phyloP scores from a whole-genome alignment of 1,140 invertebrate species.

The Carposina sasakii region DNA sequence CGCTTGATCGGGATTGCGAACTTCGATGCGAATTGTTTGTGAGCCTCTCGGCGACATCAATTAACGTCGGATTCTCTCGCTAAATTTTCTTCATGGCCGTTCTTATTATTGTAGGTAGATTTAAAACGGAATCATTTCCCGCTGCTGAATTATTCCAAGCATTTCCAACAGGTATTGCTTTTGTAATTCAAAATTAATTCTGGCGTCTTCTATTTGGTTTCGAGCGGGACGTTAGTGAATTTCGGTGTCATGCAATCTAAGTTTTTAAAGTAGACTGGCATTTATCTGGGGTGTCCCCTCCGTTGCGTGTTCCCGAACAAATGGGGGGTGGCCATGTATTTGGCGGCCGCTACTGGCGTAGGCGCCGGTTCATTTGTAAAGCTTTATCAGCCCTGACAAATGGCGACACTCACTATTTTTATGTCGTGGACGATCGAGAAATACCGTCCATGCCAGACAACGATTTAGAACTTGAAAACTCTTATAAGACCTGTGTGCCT shows the following conservation, averaged over 20 bases:
- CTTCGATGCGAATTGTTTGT: conserved; percentile 71
- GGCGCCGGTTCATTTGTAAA: conserved; percentile 56
- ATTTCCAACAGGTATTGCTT: conserved; percentile 24
- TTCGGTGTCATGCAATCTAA: conserved; percentile 29
- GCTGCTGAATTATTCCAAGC: conserved; percentile 22
- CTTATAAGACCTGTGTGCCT: no score
- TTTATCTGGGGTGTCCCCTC: conserved; percentile 45
- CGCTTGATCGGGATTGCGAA: conserved; percentile 69
- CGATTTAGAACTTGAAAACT: no score
- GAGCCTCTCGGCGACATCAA: conserved; percentile 70
- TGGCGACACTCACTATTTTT: conserved; percentile 55
- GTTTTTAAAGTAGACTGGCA: conserved; percentile 29
- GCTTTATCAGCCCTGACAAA: conserved; percentile 59
- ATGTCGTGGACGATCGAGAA: conserved; percentile 42
- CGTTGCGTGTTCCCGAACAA: conserved; percentile 49
- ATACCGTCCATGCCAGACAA: conserved; percentile 26
- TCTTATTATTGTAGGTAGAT: conserved; percentile 48
- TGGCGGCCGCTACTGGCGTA: conserved; percentile 34
- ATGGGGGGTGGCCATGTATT: conserved; percentile 39
- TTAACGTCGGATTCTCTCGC: conserved; percentile 58
- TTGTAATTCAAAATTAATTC: no score
- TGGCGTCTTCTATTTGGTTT: no score
- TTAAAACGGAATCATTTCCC: conserved; percentile 47
- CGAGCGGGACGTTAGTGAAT: no score
- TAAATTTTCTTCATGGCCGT: conserved; percentile 61